A percentile compares a stretch with the other conserved stretches of the same genome.
Conservation (phyloP, 2,797 vertebrate species). For the Melanotaenia maccullochi region DNA sequence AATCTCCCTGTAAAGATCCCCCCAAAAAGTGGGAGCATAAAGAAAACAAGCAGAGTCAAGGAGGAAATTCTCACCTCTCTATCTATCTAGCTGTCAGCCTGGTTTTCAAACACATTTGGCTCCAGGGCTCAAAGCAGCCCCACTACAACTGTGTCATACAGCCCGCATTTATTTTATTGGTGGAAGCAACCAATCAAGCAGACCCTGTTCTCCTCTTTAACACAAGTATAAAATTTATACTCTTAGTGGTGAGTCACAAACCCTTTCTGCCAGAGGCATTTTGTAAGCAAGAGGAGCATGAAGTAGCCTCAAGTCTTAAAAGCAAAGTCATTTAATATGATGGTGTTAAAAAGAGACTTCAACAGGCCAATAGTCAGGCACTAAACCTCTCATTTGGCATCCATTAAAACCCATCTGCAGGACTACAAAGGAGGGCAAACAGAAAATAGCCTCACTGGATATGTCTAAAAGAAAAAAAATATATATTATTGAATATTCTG, state of each 20-base stretch:
- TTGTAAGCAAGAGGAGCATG: slow-evolving; percentile 57
- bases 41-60: slow-evolving; percentile 57
- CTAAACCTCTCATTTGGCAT: slow-evolving; percentile 77
- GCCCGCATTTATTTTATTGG: slow-evolving; percentile 70
- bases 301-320: slow-evolving; percentile 60
- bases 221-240: slow-evolving; percentile 64
- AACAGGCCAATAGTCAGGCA: slow-evolving; percentile 63
- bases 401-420: slow-evolving; percentile 74
- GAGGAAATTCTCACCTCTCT: slow-evolving; percentile 62
- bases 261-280: slow-evolving; percentile 58
- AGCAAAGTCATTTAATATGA: slow-evolving; percentile 64
- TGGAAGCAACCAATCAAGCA: slow-evolving; percentile 60
- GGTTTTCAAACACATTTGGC: slow-evolving; percentile 68
- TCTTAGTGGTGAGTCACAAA: slow-evolving; percentile 68
- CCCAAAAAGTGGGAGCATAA: slow-evolving; percentile 42
- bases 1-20: slow-evolving; percentile 27
- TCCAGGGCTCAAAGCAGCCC: slow-evolving; percentile 63
- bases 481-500: slow-evolving; percentile 41
- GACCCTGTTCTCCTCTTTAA: slow-evolving; percentile 47
- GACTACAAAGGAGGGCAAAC: slow-evolving; percentile 45
- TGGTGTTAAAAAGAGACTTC: slow-evolving; percentile 65
- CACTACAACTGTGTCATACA: slow-evolving; percentile 64
- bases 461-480: slow-evolving; percentile 43
- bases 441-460: slow-evolving; percentile 51
- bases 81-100: slow-evolving; percentile 58